A percentile compares a stretch with the other conserved stretches of the same genome.
phyloP scores from a whole-genome alignment of 2,888 invertebrate genomes.

The Drosophila planitibia region DNA sequence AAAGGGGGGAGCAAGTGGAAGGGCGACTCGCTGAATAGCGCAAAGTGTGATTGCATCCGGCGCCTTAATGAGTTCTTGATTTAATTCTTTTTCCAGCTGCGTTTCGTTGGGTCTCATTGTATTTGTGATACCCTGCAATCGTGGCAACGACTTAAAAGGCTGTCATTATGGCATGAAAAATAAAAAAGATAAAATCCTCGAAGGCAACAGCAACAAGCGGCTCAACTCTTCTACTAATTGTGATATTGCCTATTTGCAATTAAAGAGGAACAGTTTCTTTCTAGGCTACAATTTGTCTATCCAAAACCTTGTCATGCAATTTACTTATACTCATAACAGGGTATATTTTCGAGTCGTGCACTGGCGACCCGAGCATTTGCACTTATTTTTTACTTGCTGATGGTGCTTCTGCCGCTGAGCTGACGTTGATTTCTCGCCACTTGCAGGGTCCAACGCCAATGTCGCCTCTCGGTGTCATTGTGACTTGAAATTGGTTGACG shows the following conservation, averaged over 20 bases:
- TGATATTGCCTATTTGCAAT: neutral
- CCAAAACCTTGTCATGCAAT: neutral
- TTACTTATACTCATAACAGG: neutral
- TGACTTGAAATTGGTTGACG: slow-evolving; percentile 68
- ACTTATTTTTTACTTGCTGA: slow-evolving; percentile 8
- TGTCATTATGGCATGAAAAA: neutral
- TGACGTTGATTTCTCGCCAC: slow-evolving; percentile 79
- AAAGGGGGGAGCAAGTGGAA: slow-evolving; percentile 13
- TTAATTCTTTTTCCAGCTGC: slow-evolving; percentile 81
- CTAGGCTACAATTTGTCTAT: no score
- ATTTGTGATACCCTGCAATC: slow-evolving; percentile 26
- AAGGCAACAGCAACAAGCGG: neutral
- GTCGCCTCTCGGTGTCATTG: slow-evolving; percentile 68
- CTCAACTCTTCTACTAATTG: neutral
- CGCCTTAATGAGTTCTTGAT: slow-evolving; percentile 85
- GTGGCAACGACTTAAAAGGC: neutral
- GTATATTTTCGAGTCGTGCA: slow-evolving; percentile 1
- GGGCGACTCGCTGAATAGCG: slow-evolving; percentile 76
- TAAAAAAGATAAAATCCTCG: neutral
- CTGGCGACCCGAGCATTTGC: neutral
- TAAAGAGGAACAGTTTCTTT: neutral
- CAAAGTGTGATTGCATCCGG: slow-evolving; percentile 84
- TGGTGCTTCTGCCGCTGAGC: slow-evolving; percentile 44
- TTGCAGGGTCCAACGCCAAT: slow-evolving; percentile 68
- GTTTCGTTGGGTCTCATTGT: slow-evolving; percentile 70